These are phyloP conservation scores for Tholera decimalis DNA, from an alignment of 2,888 invertebrate species.

Conservation along the genomic window DNA sequence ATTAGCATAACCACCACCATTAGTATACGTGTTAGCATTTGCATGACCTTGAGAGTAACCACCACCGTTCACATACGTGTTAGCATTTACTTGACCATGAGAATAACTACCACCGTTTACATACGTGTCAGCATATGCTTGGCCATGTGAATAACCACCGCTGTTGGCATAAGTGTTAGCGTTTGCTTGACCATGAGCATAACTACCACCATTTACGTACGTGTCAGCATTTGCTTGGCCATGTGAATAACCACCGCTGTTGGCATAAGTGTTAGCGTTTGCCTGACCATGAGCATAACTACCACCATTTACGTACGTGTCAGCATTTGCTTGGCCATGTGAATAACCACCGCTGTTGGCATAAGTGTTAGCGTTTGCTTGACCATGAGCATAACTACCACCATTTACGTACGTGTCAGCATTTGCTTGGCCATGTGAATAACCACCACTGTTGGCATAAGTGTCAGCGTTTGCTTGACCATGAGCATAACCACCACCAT, in stretches of 20 bases:
- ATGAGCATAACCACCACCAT: no score
- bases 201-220: rapidly evolving
- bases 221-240: not conserved
- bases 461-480: not conserved
- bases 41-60: not conserved
- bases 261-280: not conserved
- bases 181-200: not conserved
- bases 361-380: not conserved
- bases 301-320: not conserved
- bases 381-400: not conserved
- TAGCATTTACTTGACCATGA: not conserved
- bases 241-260: no score
- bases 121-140: not conserved
- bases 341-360: rapidly evolving
- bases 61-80: not conserved
- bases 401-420: not conserved
- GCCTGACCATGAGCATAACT: not conserved
- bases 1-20: rapidly evolving
- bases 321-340: not conserved
- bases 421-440: not conserved
- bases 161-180: rapidly evolving
- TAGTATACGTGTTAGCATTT: not conserved
- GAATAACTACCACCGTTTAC: rapidly evolving
- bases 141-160: rapidly evolving
- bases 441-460: rapidly evolving